These are phyloP conservation scores for Lymantria dispar DNA, from an alignment of 2,888 invertebrate genomes.

Conservation along the genomic window DNA sequence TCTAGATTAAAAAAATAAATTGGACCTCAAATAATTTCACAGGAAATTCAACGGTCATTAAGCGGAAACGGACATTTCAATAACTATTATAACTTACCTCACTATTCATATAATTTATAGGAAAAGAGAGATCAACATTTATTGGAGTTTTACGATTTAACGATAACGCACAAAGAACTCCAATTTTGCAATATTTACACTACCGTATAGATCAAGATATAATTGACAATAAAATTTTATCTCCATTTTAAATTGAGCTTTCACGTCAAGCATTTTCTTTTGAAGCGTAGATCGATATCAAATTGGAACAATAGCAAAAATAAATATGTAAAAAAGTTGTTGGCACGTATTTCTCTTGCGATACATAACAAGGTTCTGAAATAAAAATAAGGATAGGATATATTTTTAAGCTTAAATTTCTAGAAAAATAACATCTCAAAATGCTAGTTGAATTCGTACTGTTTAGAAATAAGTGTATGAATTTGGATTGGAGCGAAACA, in stretches of 20 bases:
- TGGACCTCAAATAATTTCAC: no score
- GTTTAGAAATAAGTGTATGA: background rate
- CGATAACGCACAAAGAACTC: conserved; percentile 13
- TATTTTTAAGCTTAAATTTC: conserved; percentile 19
- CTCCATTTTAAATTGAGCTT: conserved; percentile 10
- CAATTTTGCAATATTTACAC: conserved; percentile 4
- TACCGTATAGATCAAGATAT: conserved; percentile 10
- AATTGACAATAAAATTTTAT: conserved; percentile 6
- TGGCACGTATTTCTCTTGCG: conserved; percentile 26
- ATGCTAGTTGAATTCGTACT: conserved; percentile 5
- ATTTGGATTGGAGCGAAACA: background rate
- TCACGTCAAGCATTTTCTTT: conserved; percentile 1
- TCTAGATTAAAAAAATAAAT: no score
- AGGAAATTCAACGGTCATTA: no score
- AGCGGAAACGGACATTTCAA: no score
- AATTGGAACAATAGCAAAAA: conserved; percentile 12
- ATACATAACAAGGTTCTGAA: conserved; percentile 30
- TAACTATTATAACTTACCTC: background rate
- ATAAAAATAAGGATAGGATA: conserved; percentile 19
- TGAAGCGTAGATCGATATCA: conserved; percentile 14
- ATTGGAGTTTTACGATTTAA: conserved; percentile 9
- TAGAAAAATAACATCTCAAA: conserved; percentile 13
- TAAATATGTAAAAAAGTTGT: conserved; percentile 27
- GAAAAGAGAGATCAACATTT: conserved; percentile 1
- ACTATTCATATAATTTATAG: background rate